phyloP scores from a whole-genome alignment of 92 coral and sea anemone genomes.

The Pocillopora meandrina region DNA sequence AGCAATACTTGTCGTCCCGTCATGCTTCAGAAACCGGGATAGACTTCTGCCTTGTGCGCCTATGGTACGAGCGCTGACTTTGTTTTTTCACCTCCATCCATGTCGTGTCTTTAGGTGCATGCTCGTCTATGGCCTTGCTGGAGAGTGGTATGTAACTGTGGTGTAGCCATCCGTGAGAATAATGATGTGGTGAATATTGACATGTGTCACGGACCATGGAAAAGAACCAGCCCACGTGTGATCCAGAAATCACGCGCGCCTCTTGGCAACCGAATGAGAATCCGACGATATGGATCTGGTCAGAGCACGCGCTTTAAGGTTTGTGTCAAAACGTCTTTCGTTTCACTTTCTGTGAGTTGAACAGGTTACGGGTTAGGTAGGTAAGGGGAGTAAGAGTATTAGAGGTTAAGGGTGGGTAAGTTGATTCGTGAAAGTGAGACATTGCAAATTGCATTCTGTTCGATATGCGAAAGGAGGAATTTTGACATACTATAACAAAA shows the following conservation, averaged over 20 bases:
- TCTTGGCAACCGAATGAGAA: slow-evolving; percentile 71
- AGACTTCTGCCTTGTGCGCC: no score
- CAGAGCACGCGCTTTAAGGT: slow-evolving; percentile 77
- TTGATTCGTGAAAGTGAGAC: no score
- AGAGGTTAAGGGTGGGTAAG: no score
- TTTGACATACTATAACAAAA: no score
- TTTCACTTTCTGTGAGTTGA: background rate
- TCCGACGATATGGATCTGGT: slow-evolving; percentile 63
- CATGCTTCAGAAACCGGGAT: no score
- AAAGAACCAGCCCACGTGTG: slow-evolving; percentile 72
- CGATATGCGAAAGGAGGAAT: no score
- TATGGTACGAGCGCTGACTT: background rate
- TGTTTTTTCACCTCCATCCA: background rate
- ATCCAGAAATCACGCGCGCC: slow-evolving; percentile 70
- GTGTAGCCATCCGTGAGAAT: slow-evolving; percentile 82
- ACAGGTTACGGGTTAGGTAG: no score
- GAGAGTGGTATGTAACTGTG: slow-evolving; percentile 91
- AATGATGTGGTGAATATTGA: slow-evolving; percentile 79
- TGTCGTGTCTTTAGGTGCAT: slow-evolving; percentile 60
- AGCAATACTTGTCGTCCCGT: no score
- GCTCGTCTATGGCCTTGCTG: slow-evolving; percentile 92
- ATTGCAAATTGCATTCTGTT: no score
- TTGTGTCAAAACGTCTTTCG: background rate
- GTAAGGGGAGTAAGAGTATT: no score
- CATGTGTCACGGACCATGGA: slow-evolving; percentile 84